Conservation (phyloP, 2,888 invertebrate genomes). For the Caenorhabditis zanzibari region DNA sequence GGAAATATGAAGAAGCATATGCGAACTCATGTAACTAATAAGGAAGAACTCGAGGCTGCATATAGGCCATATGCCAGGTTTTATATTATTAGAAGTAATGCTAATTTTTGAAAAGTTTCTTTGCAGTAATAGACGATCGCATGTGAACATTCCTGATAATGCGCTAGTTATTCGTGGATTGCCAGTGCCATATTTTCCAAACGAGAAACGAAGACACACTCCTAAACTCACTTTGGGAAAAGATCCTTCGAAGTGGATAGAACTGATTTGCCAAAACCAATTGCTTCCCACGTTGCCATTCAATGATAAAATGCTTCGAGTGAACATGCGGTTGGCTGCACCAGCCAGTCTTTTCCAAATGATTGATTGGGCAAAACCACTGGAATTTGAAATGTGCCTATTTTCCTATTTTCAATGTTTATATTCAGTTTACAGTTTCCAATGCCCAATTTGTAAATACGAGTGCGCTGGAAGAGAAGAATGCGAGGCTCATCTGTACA, state of each 20-base stretch:
- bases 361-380: conserved; percentile 9
- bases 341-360: background rate
- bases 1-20: conserved; percentile 67
- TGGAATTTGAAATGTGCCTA: conserved; percentile 61
- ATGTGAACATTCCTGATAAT: conserved; percentile 35
- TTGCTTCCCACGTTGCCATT: conserved; percentile 33
- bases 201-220: background rate
- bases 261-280: conserved; percentile 45
- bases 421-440: conserved; percentile 66
- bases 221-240: conserved; percentile 54
- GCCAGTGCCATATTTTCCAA: conserved; percentile 22
- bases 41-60: conserved; percentile 66
- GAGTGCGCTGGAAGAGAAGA: conserved; percentile 61
- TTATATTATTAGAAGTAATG: background rate
- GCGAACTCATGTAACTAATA: conserved; percentile 52
- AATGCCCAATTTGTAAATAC: conserved; percentile 79
- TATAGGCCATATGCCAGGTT: conserved; percentile 59
- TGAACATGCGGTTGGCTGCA: background rate
- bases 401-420: background rate
- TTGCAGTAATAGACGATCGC: conserved; percentile 41
- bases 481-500: conserved; percentile 40
- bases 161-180: conserved; percentile 63
- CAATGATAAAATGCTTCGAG: conserved; percentile 39
- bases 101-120: background rate
- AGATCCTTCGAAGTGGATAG: conserved; percentile 53